Base-by-base conservation (phyloP, 1,140 invertebrate species). In the Nixonia krombeini region DNA sequence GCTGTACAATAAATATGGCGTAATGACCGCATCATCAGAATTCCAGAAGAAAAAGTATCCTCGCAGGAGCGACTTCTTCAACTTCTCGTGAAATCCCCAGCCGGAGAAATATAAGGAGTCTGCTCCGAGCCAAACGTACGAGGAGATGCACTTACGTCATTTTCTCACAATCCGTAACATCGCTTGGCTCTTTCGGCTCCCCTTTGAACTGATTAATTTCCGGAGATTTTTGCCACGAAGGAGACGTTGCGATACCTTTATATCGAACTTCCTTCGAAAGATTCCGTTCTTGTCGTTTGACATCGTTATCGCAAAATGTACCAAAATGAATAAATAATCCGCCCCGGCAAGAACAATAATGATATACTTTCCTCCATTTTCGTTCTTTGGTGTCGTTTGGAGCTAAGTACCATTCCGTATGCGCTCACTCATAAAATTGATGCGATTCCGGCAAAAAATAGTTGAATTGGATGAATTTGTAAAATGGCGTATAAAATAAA, bases 51-150 rank as follows among this genome's bases (percentile, higher is more conserved):
- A 35, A 47, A 49, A 53, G 42, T 45, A 7, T 28, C 33, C 29
- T 16, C 1, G 31, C 68, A 70, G 71, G 65, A 61, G 62, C 65
- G 68, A 74, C 65, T 63, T 72, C 70, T 76, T 69, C 64, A 70
- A 59, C 65, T 45, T 61, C 49, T 68, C 23, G 26, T 46, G 45
- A 63, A 53, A 53, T 59, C 50, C 63, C 31, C 56, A 15, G 13
- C 40, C 47, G 46, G 46, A 57, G 61, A 55, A 65, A 72, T 59
- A 59, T 63, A 53, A 63, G 33, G 12, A 29, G 26, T 40, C 15
- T 10, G 28, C 0, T 44, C 17, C 62, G 53, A 65, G 31, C 46
- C 29, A 38, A 56, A 68, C 18, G 57, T 65, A 59, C 47, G 59
- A 58, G 50, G n/a, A 40, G 51, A 64, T 50, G 35, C 38, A 59